Conservation (phyloP, 2,797 vertebrate genomes). For the Coluber constrictor region DNA sequence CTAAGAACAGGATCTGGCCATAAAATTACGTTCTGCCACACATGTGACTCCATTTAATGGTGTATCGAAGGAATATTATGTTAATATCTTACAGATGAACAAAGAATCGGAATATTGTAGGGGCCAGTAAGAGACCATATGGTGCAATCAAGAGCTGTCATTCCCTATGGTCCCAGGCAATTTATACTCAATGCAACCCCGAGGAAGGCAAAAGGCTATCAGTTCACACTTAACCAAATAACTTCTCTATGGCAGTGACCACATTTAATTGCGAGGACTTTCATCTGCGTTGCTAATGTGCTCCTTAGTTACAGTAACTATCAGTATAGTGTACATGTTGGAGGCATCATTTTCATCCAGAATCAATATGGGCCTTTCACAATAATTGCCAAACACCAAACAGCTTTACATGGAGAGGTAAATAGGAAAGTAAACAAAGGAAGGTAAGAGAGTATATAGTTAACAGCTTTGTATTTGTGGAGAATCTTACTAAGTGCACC, state of each 20-base stretch:
- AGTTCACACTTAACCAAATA: constrained; percentile 31
- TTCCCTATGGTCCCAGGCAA: constrained; percentile 41
- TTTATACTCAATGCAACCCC: constrained; percentile 35
- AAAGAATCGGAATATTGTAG: constrained; percentile 12
- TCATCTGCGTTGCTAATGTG: background rate
- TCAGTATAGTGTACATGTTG: background rate
- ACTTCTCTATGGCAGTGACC: background rate
- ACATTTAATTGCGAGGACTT: background rate
- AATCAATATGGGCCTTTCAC: background rate
- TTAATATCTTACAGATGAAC: constrained; percentile 64
- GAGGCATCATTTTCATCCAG: background rate
- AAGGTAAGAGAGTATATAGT: background rate
- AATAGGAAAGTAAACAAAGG: background rate
- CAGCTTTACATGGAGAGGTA: background rate
- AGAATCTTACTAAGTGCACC: background rate
- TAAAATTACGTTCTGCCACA: constrained; percentile 68
- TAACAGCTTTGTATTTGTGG: background rate
- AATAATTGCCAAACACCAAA: background rate
- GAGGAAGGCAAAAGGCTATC: constrained; percentile 5
- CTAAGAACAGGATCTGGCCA: constrained; percentile 61
- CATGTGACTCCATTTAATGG: constrained; percentile 60
- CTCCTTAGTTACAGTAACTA: rapidly evolving
- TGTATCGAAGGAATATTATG: constrained; percentile 57
- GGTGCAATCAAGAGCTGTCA: constrained; percentile 35
- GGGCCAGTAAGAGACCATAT: constrained; percentile 60